Base-by-base conservation (phyloP, 1,140 invertebrate genomes). In the Platyscapa corneri region DNA sequence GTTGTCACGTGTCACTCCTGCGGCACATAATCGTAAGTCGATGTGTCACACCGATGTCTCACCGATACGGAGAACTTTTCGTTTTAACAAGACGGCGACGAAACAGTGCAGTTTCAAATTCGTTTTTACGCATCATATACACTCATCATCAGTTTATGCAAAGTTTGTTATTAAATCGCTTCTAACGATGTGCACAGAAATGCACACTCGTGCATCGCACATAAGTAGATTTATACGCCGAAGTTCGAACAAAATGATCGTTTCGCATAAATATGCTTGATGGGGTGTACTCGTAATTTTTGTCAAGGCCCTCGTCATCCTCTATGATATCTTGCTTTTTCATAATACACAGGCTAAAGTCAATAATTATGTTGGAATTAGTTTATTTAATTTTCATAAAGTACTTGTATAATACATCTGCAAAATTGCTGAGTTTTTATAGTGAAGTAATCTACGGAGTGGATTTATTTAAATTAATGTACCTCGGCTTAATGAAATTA, bases 11-110 rank as follows among this genome's bases (percentile, higher is more conserved):
- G 53, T 64, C 65, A 46, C 18, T 76, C 72, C 76, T 8, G 39
- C 34, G 72, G 60, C 72, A 42, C 53, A 46, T 46, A 76, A 82
- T 82, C 80, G n/a, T 23, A 37, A 72, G 34, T 32, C 23, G 56
- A 77, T 49, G n/a, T 16, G 39, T 23, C 42, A 27, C 53, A n/a
- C 37, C 42, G 46, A 77, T 60, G 53, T n/a, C 7, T n/a, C n/a
- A n/a, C n/a, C n/a, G n/a, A n/a, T n/a, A n/a, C n/a, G n/a, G n/a
- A 32, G 37, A 39, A 42, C 10, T 42, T 74, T 74, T 74, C n/a
- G 34, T 1, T 83, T 53, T 77, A 77, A 77, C 23, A n/a, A 77
- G 49, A 56, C 8, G 20, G 18, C 20, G n/a, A 77, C 27, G 49
- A 76, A 76, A 49, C 12, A 10, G 34, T 37, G 37, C 20, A 75